phyloP scores from a whole-genome alignment of 30 jellyfish, hydroid and myxozoan species.

The Hydra vulgaris region DNA sequence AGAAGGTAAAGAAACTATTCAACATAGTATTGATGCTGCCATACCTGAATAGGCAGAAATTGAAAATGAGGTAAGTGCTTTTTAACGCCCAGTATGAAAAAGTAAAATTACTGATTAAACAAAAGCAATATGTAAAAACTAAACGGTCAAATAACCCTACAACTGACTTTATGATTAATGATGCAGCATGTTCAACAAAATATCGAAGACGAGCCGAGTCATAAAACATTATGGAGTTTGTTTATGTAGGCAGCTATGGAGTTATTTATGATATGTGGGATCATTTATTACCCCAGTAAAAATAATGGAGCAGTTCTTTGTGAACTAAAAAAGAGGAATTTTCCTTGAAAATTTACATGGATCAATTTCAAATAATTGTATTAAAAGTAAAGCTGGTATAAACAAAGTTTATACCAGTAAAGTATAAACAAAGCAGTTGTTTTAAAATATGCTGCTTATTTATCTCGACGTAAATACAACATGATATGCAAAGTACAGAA shows the following conservation, averaged over 20 bases:
- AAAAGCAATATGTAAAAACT: constrained; percentile 7
- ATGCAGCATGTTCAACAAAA: constrained; percentile 9
- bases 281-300: background rate
- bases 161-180: constrained; percentile 10
- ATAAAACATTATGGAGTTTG: constrained; percentile 2
- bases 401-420: no score
- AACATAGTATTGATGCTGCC: background rate
- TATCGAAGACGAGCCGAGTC: constrained; percentile 18
- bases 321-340: background rate
- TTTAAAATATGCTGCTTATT: background rate
- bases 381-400: background rate
- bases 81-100: constrained; percentile 7
- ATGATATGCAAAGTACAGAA: constrained; percentile 22
- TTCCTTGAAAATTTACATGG: constrained; percentile 9
- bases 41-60: background rate
- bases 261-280: constrained; percentile 19
- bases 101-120: constrained; percentile 20
- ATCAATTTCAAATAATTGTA: background rate
- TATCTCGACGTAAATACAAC: constrained; percentile 8
- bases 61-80: constrained; percentile 2
- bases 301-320: constrained; percentile 1
- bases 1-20: background rate
- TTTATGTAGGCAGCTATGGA: constrained; percentile 8
- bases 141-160: background rate
- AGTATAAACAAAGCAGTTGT: no score